Evolutionary conservation across 2,888 invertebrate species (phyloP).

Genomic region (Alentia gelatinosa): DNA sequence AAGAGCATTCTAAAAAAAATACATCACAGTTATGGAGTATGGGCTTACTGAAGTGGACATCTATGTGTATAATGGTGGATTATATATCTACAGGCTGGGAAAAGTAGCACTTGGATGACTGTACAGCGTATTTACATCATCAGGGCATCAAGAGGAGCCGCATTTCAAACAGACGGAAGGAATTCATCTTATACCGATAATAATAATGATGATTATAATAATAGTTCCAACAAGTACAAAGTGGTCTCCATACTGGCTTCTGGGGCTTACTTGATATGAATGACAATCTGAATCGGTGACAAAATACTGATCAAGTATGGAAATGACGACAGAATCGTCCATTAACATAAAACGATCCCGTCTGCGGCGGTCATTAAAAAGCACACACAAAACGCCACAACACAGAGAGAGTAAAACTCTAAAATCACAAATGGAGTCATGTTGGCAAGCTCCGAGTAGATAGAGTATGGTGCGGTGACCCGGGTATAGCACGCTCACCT

Average conservation of each 20-base stretch:
- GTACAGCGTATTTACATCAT: constrained; percentile 10
- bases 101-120: not conserved
- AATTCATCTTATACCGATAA: not conserved
- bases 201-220: not conserved
- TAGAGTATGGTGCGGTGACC: not conserved
- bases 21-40: constrained; percentile 38
- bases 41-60: not conserved
- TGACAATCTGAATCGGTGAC: not conserved
- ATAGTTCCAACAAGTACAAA: not conserved
- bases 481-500: not conserved
- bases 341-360: not conserved
- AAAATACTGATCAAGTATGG: constrained; percentile 44
- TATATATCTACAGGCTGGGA: not conserved
- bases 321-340: not conserved
- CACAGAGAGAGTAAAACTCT: not conserved
- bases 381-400: not conserved
- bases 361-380: not conserved
- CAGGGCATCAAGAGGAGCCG: not conserved
- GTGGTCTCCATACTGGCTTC: not conserved
- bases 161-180: not conserved
- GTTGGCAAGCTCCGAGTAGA: too few relatives aligned
- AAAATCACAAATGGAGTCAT: too few relatives aligned
- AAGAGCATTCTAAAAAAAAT: not conserved
- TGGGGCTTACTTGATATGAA: not conserved
- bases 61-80: not conserved